phyloP scores from a whole-genome alignment of 2,113 vertebrate species.

The Actenoides hombroni region DNA sequence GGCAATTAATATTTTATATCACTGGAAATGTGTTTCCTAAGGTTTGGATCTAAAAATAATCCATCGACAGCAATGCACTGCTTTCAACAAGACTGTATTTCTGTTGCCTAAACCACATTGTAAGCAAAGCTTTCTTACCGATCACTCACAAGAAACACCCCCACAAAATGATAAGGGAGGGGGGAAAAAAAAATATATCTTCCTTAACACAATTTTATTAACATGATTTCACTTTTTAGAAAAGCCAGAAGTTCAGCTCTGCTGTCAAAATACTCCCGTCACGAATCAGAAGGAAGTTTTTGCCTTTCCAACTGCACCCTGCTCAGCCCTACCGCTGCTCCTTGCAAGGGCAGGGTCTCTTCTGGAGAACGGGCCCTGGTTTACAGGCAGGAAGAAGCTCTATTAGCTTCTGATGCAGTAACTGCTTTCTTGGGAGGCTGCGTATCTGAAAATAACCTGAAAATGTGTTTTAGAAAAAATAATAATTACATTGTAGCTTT shows the following conservation, averaged over 20 bases:
- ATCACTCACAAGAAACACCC: background rate
- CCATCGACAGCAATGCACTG: background rate
- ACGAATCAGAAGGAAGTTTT: background rate
- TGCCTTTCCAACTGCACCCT: background rate
- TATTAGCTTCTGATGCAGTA: background rate
- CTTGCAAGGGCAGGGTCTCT: fast-evolving
- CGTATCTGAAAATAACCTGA: slow-evolving; percentile 57
- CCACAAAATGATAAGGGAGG: background rate
- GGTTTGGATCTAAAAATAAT: slow-evolving; percentile 72
- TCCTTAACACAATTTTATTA: background rate
- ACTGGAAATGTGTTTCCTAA: slow-evolving; percentile 62
- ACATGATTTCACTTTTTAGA: background rate
- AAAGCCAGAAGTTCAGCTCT: background rate
- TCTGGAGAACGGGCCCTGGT: background rate
- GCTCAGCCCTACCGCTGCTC: background rate
- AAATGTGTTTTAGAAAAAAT: slow-evolving; percentile 65
- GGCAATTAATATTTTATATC: slow-evolving; percentile 68
- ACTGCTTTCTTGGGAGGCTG: slow-evolving; percentile 31
- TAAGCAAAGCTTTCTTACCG: background rate
- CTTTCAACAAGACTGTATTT: background rate
- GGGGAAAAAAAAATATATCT: background rate
- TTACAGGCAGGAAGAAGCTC: background rate
- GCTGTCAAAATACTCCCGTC: background rate
- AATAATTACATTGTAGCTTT: slow-evolving; percentile 67
- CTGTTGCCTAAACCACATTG: background rate